Evolutionary conservation across 2,113 vertebrate species (phyloP).

Genomic region (Misgurnus mizolepis): DNA sequence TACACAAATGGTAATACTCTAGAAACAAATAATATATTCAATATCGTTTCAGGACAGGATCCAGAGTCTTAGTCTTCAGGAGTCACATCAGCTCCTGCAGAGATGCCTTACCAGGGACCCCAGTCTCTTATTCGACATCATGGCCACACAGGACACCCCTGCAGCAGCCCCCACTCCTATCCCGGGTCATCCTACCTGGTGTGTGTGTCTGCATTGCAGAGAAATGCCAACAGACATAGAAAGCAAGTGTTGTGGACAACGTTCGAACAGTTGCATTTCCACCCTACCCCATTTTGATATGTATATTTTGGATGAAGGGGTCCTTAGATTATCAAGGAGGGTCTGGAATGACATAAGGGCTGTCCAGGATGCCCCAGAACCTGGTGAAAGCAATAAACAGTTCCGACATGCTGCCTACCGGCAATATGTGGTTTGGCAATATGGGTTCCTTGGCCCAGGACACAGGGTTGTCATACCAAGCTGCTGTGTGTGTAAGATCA

Average conservation of each 20-base stretch:
- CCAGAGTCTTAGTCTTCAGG: no score
- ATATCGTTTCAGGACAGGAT: no score
- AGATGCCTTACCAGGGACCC: no score
- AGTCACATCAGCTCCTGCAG: no score
- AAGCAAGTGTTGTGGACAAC: not conserved
- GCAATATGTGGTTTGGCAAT: not conserved
- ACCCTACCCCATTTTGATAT: not conserved
- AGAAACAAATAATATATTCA: no score
- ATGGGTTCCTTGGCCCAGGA: not conserved
- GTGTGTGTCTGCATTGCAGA: not conserved
- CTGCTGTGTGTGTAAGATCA: not conserved
- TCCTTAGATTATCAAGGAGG: not conserved
- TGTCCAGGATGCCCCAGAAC: not conserved
- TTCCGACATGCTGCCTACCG: not conserved
- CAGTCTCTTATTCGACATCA: no score
- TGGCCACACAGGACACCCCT: not conserved
- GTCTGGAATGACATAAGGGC: not conserved
- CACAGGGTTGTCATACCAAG: not conserved
- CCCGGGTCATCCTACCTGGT: not conserved
- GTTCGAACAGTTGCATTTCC: not conserved
- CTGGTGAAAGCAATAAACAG: not conserved
- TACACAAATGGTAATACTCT: no score
- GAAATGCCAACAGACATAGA: not conserved
- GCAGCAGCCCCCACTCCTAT: not conserved
- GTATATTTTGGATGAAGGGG: not conserved